A percentile compares a stretch with the other conserved stretches of the same genome.
Evolutionary conservation across 2,888 invertebrate species (phyloP).

Genomic region (Zelleria hepariella): DNA sequence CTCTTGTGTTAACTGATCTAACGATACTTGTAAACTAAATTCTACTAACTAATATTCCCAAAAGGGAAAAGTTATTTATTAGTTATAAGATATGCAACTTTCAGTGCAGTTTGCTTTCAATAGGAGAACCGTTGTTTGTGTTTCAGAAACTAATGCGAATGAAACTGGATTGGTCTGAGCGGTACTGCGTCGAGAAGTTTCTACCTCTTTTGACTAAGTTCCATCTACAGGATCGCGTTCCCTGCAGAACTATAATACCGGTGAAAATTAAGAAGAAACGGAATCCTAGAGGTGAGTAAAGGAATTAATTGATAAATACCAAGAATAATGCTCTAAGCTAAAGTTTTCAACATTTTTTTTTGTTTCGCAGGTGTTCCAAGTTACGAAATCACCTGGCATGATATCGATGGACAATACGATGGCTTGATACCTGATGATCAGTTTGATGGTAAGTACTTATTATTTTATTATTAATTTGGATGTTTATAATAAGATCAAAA

Average conservation of each 20-base stretch:
- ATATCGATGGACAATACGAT: constrained; percentile 68
- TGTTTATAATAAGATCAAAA: neutral
- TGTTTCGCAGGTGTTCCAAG: constrained; percentile 72
- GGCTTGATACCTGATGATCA: constrained; percentile 74
- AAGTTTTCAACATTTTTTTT: constrained; percentile 4
- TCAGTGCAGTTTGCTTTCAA: neutral
- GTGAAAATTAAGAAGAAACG: constrained; percentile 56
- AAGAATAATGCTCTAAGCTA: neutral
- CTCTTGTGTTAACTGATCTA: too few species aligned
- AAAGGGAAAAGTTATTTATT: too few species aligned
- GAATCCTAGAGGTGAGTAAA: constrained; percentile 58
- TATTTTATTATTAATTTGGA: neutral
- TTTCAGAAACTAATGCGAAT: constrained; percentile 76
- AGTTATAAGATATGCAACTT: too few species aligned
- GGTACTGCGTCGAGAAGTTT: constrained; percentile 83
- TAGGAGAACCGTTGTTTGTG: too few species aligned
- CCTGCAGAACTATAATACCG: constrained; percentile 41
- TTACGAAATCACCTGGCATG: constrained; percentile 81
- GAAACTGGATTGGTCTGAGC: constrained; percentile 81
- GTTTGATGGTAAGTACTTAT: constrained; percentile 43
- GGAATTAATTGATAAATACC: neutral
- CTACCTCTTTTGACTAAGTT: constrained; percentile 83
- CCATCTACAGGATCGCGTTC: constrained; percentile 72
- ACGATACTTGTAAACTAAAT: too few species aligned
- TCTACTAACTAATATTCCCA: too few species aligned